Conservation (phyloP, 2,888 invertebrate genomes). For the Epinotia brunnichana region DNA sequence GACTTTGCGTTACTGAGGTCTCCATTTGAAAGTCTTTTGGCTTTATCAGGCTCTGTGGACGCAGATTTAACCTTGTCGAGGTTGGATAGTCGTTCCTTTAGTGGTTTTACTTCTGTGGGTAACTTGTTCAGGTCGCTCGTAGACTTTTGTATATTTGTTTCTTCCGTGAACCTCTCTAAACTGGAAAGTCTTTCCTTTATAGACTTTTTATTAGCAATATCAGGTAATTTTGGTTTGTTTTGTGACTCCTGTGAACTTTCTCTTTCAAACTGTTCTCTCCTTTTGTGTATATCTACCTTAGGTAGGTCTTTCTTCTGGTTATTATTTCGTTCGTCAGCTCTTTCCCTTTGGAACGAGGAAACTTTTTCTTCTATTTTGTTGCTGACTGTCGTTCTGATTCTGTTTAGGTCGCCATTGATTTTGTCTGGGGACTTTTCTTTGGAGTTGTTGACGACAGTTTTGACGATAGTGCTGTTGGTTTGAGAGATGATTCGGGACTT, state of each 20-base stretch:
- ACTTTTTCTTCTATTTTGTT: constrained; percentile 86
- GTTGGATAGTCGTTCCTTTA: constrained; percentile 86
- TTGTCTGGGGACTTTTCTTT: constrained; percentile 79
- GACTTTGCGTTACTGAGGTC: constrained; percentile 74
- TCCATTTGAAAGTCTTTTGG: constrained; percentile 75
- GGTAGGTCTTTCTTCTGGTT: constrained; percentile 85
- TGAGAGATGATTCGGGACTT: constrained; percentile 89
- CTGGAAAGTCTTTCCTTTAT: constrained; percentile 89
- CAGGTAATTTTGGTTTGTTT: constrained; percentile 83
- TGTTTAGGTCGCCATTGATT: constrained; percentile 72
- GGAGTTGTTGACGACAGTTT: constrained; percentile 74
- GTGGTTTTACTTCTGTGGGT: constrained; percentile 85
- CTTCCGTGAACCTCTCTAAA: constrained; percentile 86
- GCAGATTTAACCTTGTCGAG: constrained; percentile 83
- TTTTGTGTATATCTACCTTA: constrained; percentile 92
- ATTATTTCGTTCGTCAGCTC: constrained; percentile 74
- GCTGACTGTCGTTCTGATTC: constrained; percentile 77
- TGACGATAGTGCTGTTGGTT: constrained; percentile 77
- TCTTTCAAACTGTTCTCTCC: constrained; percentile 92
- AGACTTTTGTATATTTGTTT: constrained; percentile 75
- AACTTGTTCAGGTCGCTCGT: constrained; percentile 76
- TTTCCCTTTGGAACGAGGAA: constrained; percentile 83
- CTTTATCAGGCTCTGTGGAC: constrained; percentile 76
- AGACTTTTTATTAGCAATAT: constrained; percentile 86
- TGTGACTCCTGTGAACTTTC: constrained; percentile 83